Evolutionary conservation across 2,797 vertebrate species (phyloP).

Genomic region (Sebastes taczanowskii): DNA sequence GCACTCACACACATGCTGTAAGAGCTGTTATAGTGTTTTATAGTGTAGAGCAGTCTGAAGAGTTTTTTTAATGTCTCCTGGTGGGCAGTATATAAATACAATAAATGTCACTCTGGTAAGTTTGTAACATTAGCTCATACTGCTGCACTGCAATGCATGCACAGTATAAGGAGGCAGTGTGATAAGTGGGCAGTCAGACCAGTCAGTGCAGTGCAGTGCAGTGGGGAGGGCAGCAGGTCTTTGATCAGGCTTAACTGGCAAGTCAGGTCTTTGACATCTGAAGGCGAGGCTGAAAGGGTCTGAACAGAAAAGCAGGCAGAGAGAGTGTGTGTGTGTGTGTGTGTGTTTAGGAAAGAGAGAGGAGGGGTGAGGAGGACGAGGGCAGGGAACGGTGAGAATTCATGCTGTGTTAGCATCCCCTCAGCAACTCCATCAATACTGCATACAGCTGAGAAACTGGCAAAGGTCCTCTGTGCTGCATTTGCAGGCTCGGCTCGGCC

Average conservation of each 20-base stretch:
- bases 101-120: not conserved
- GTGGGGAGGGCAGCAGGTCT: constrained; percentile 37
- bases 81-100: not conserved
- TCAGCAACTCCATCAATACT: constrained; percentile 90
- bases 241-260: constrained; percentile 72
- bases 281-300: constrained; percentile 60
- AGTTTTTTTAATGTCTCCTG: not conserved
- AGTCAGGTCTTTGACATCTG: constrained; percentile 68
- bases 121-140: constrained; percentile 21
- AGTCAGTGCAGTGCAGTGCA: constrained; percentile 45
- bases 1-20: not conserved
- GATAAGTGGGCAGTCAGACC: constrained; percentile 44
- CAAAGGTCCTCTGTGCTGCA: constrained; percentile 80
- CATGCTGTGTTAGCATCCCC: constrained; percentile 89
- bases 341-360: constrained; percentile 9
- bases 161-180: constrained; percentile 14
- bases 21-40: constrained; percentile 10
- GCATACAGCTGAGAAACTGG: constrained; percentile 86
- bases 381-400: constrained; percentile 74
- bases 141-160: constrained; percentile 31
- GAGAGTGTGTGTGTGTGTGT: not conserved
- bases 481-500: constrained; percentile 61
- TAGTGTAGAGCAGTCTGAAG: not conserved
- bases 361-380: constrained; percentile 40
- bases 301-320: constrained; percentile 32